Percentiles rank a stretch among this genome's conserved stretches.
phyloP scores from a whole-genome alignment of 2,113 vertebrate species.

The Coreoperca whiteheadi region DNA sequence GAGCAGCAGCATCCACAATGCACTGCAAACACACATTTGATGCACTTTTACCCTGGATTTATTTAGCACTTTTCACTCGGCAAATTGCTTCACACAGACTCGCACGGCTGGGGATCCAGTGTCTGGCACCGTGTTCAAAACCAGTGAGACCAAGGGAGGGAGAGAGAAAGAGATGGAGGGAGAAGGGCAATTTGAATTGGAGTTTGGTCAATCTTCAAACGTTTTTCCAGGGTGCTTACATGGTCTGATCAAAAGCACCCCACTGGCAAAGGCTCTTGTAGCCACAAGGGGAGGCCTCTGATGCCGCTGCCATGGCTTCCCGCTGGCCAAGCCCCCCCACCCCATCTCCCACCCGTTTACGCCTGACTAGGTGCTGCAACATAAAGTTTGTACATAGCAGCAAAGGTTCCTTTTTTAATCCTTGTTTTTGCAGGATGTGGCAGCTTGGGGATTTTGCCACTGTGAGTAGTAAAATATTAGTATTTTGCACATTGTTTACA shows the following conservation, averaged over 20 bases:
- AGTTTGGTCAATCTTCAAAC: conserved; percentile 81
- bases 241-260: conserved; percentile 77
- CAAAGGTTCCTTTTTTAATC: not conserved
- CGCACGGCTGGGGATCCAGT: conserved; percentile 54
- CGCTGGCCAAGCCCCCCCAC: conserved; percentile 24
- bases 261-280: conserved; percentile 69
- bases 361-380: conserved; percentile 30
- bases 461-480: not conserved
- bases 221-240: conserved; percentile 75
- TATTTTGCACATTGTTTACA: too few relatives aligned
- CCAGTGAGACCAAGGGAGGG: conserved; percentile 48
- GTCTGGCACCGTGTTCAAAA: conserved; percentile 70
- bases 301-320: conserved; percentile 67
- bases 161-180: conserved; percentile 29
- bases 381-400: conserved; percentile 31
- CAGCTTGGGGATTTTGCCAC: not conserved
- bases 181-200: conserved; percentile 72
- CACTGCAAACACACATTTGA: conserved; percentile 51
- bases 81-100: conserved; percentile 70
- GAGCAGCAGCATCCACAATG: conserved; percentile 37
- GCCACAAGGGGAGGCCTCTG: conserved; percentile 66
- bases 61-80: conserved; percentile 67
- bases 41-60: conserved; percentile 55
- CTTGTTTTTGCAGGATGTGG: not conserved
- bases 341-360: not conserved